A percentile compares a stretch with the other conserved stretches of the same genome.
Conservation (phyloP, 2,113 vertebrate species). For the Coptodon rendalli region DNA sequence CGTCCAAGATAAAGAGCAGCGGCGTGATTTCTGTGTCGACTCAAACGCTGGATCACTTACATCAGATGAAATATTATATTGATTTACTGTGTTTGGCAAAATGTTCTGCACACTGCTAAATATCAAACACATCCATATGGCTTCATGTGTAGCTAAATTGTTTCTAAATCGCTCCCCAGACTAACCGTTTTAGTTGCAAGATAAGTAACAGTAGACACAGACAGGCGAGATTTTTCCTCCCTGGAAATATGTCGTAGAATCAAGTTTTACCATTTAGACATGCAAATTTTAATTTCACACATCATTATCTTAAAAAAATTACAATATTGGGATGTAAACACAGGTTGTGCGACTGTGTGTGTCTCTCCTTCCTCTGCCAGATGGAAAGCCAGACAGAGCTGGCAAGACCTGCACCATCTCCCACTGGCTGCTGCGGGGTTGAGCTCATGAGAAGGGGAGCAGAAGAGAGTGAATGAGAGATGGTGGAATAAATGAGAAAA, state of each 20-base stretch:
- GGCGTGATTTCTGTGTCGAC: not conserved
- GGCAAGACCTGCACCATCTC: constrained; percentile 51
- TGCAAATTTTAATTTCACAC: constrained; percentile 2
- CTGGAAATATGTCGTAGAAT: not conserved
- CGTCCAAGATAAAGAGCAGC: not conserved
- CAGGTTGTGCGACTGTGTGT: not conserved
- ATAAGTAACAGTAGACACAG: not conserved
- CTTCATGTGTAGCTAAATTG: not conserved
- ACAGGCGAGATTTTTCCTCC: not conserved
- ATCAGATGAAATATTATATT: not conserved
- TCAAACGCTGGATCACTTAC: not conserved
- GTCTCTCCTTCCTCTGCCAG: constrained; percentile 17
- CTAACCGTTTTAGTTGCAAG: not conserved
- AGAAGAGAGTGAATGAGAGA: constrained; percentile 10
- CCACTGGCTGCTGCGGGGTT: constrained; percentile 34
- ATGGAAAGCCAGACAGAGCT: constrained; percentile 53
- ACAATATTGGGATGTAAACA: constrained; percentile 35
- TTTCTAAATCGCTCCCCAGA: not conserved
- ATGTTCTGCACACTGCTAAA: not conserved
- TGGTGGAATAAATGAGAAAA: constrained; percentile 26
- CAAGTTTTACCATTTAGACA: not conserved
- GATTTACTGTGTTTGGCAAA: not conserved
- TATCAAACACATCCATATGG: not conserved
- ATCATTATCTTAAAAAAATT: not conserved
- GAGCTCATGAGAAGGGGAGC: not conserved